Percentiles rank a stretch among this genome's conserved stretches.
These are phyloP conservation scores for Pedionomus torquatus DNA, from an alignment of 2,113 vertebrate genomes.

Conservation along the genomic window DNA sequence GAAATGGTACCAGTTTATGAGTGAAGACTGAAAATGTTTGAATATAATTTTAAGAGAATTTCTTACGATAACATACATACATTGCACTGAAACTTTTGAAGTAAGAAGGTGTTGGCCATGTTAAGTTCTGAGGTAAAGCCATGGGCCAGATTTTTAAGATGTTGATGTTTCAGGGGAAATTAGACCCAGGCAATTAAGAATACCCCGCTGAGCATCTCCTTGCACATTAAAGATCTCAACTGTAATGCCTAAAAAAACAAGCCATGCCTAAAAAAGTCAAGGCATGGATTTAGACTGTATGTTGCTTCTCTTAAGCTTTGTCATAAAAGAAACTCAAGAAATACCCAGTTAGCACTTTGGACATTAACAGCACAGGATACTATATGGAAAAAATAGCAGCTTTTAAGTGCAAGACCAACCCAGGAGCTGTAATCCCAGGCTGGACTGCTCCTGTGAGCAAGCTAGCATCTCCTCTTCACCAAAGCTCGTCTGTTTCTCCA, in stretches of 20 bases:
- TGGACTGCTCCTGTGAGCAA: not conserved
- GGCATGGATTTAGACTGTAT: not conserved
- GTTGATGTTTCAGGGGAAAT: not conserved
- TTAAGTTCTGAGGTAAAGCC: not conserved
- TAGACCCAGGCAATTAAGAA: not conserved
- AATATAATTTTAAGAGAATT: not conserved
- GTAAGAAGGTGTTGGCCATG: not conserved
- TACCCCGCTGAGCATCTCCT: not conserved
- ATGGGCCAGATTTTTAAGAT: not conserved
- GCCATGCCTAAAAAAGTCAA: not conserved
- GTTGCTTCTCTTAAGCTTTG: not conserved
- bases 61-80: not conserved
- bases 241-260: not conserved
- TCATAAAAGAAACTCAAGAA: not conserved
- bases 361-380: not conserved
- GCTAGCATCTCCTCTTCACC: not conserved
- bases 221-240: not conserved
- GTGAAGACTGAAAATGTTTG: not conserved
- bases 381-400: not conserved
- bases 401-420: not conserved
- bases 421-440: not conserved
- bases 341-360: not conserved
- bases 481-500: not conserved
- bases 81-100: not conserved
- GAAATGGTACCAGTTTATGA: not conserved